A percentile compares a stretch with the other conserved stretches of the same genome.
Evolutionary conservation across 2,888 invertebrate species (phyloP).

Genomic region (Azorinus chamasolen): DNA sequence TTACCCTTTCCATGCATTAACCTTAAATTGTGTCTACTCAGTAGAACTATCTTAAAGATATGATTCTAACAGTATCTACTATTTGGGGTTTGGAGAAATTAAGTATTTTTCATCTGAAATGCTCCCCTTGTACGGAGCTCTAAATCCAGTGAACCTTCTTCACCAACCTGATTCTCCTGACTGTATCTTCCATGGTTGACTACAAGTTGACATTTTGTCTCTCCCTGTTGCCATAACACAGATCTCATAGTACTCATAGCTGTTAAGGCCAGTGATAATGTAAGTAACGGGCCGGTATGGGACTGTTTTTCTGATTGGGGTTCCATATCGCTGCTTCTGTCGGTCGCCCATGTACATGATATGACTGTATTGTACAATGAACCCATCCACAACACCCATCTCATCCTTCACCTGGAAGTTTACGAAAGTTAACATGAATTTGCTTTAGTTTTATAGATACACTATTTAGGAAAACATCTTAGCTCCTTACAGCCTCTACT

Average conservation of each 20-base stretch:
- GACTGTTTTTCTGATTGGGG: constrained; percentile 44
- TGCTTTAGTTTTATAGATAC: too few relatives aligned
- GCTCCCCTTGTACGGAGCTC: too few relatives aligned
- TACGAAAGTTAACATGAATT: neutral
- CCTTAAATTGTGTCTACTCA: too few relatives aligned
- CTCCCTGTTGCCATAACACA: constrained; percentile 91
- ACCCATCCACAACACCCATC: constrained; percentile 79
- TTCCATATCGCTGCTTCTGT: constrained; percentile 41
- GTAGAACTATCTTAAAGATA: too few relatives aligned
- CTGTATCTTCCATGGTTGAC: constrained; percentile 73
- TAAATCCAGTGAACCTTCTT: too few relatives aligned
- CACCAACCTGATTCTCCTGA: constrained; percentile 65
- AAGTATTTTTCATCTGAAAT: too few relatives aligned
- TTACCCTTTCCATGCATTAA: too few relatives aligned
- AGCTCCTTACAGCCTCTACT: too few relatives aligned
- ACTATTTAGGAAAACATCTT: too few relatives aligned
- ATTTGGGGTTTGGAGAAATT: too few relatives aligned
- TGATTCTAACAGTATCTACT: too few relatives aligned
- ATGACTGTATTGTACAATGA: constrained; percentile 74
- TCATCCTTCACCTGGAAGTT: constrained; percentile 73
- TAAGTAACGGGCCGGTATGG: constrained; percentile 68
- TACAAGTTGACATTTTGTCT: constrained; percentile 69
- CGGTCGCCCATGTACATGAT: constrained; percentile 65
- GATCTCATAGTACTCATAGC: constrained; percentile 96
- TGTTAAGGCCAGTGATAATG: constrained; percentile 90